Evolutionary conservation across 2,113 vertebrate genomes (phyloP), one percentile per base, ranked within the genome.

Genomic region (Perca schrenkii): DNA sequence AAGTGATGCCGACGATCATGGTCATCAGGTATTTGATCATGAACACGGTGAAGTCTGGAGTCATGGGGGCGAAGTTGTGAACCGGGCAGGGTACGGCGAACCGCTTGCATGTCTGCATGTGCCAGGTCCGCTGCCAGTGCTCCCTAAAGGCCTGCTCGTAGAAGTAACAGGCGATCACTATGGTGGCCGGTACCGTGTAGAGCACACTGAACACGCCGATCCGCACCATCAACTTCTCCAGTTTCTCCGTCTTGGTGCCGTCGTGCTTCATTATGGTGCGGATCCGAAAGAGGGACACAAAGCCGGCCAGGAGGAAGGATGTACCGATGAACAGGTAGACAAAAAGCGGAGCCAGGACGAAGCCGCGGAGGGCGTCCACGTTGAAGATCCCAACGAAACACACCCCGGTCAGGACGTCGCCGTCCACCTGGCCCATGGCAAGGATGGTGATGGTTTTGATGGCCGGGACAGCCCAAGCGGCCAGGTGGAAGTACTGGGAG

Each of bases 1-100:
- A 99, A 0, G 98, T 99, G 95, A 99, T 99, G 21, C 98, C 98
- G n/a, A 99, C 98, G 36, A 99, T 99, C 97, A 99, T 98, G 93
- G 98, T 99, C 98, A 99, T 99, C 91, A 99, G 96, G 86, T 99
- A 99, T 90, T 99, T 99, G 89, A 99, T 99, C 97, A 99, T 98
- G 92, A 99, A 99, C 71, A 99, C 98, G 0, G 98, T 99, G 93
- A 99, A 99, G 93, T 99, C 98, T 0, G 98, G 98, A 65, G 96
- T 97, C 97, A 99, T 97, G 76, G 96, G 97, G 62, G 98, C 96
- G 76, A 97, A 97, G 93, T 97, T 96, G 89, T 96, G 94, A 1
- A 93, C 95, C 0, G 97, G 97, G 81, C 98, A 99, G 57, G 97
- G 96, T 2, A 99, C 95, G 0, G 98, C 98, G 2, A 97, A 98